Evolutionary conservation across 2,113 vertebrate species (phyloP).

Genomic region (Stigmatopora nigra): DNA sequence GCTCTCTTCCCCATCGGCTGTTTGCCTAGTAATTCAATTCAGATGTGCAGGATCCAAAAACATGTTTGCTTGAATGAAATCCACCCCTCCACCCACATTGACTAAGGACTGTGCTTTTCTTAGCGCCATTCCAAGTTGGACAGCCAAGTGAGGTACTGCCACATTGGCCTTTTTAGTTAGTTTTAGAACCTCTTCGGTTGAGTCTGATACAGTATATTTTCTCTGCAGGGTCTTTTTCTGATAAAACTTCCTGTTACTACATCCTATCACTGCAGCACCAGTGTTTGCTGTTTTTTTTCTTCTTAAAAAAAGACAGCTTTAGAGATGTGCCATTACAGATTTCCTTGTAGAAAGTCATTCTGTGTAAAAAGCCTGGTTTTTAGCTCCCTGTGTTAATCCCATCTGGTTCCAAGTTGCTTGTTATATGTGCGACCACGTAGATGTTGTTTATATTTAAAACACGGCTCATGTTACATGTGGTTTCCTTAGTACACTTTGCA

Average conservation of each 20-base stretch:
- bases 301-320: constrained; percentile 2
- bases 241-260: constrained; percentile 38
- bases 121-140: constrained; percentile 68
- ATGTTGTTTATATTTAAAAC: constrained; percentile 66
- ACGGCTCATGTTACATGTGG: constrained; percentile 54
- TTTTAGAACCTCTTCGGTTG: constrained; percentile 43
- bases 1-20: constrained; percentile 69
- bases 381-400: constrained; percentile 32
- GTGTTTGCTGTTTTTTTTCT: constrained; percentile 32
- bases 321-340: constrained; percentile 22
- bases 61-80: constrained; percentile 75
- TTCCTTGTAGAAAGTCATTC: constrained; percentile 34
- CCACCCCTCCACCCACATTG: constrained; percentile 66
- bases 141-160: constrained; percentile 62
- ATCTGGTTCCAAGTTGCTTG: constrained; percentile 49
- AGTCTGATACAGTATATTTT: constrained; percentile 47
- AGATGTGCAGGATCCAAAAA: constrained; percentile 74
- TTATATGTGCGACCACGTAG: constrained; percentile 45
- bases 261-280: constrained; percentile 22
- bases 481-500: constrained; percentile 60
- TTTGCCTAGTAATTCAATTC: constrained; percentile 77
- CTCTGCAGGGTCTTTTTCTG: constrained; percentile 19
- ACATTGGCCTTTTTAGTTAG: constrained; percentile 61
- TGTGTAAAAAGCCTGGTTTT: constrained; percentile 38
- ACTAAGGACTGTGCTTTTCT: constrained; percentile 71